These are phyloP conservation scores for Drosophila chauvacae DNA, from an alignment of 1,140 invertebrate genomes.

Conservation along the genomic window DNA sequence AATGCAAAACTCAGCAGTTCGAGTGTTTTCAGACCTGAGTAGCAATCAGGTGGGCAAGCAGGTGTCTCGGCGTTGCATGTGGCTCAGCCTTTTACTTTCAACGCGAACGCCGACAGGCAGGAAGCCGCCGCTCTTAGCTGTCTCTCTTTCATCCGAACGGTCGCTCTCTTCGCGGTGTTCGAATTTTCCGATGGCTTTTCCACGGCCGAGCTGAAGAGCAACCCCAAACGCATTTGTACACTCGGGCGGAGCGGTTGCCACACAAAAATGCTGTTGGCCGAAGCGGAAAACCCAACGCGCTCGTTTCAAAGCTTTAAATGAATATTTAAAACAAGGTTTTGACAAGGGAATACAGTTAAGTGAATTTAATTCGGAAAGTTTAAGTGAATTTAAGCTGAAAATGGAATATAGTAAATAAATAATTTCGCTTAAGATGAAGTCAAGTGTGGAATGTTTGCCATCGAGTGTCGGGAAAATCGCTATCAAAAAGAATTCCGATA, in stretches of 20 bases:
- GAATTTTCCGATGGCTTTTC: slow-evolving; percentile 56
- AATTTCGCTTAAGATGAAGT: background rate
- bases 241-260: slow-evolving; percentile 77
- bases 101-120: slow-evolving; percentile 37
- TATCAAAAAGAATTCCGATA: background rate
- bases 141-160: background rate
- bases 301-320: slow-evolving; percentile 21
- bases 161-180: slow-evolving; percentile 21
- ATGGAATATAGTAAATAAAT: background rate
- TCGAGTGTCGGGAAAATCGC: background rate
- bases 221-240: slow-evolving; percentile 69
- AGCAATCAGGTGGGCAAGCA: slow-evolving; percentile 51
- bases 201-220: slow-evolving; percentile 46
- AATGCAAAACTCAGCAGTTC: slow-evolving; percentile 19
- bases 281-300: slow-evolving; percentile 8
- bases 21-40: slow-evolving; percentile 11
- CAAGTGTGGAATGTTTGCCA: slow-evolving; percentile 1
- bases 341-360: slow-evolving; percentile 1
- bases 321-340: slow-evolving; percentile 16
- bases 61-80: slow-evolving; percentile 49
- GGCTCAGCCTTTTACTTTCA: slow-evolving; percentile 75
- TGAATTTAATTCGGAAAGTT: background rate
- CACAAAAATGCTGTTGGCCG: slow-evolving; percentile 52
- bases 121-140: slow-evolving; percentile 16
- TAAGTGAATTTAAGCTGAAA: background rate